phyloP scores from a whole-genome alignment of 2,797 vertebrate species.

The Macropus fuliginosus region DNA sequence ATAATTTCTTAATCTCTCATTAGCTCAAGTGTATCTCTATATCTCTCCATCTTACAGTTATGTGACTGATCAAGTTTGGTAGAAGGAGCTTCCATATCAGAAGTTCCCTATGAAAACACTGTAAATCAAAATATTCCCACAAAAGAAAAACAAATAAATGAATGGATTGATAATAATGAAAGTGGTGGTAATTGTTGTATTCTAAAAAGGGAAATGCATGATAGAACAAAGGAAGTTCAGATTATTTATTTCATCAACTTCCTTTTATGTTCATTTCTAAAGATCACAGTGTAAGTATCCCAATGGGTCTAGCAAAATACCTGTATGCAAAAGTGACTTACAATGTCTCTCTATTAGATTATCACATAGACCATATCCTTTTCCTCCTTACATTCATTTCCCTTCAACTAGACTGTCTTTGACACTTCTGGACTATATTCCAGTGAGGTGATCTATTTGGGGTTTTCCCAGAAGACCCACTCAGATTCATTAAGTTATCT shows the following conservation, averaged over 20 bases:
- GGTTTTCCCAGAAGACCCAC: slow-evolving; percentile 65
- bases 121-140: not conserved
- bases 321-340: slow-evolving; percentile 38
- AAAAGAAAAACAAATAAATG: not conserved
- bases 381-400: not conserved
- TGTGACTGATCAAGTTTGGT: not conserved
- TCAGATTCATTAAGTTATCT: slow-evolving; percentile 66
- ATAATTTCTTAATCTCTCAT: not conserved
- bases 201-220: slow-evolving; percentile 26
- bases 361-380: not conserved
- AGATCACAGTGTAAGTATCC: slow-evolving; percentile 18
- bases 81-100: not conserved
- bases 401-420: slow-evolving; percentile 43
- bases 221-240: not conserved
- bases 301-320: slow-evolving; percentile 17
- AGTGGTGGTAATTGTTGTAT: not conserved
- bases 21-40: not conserved
- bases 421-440: slow-evolving; percentile 31
- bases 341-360: slow-evolving; percentile 28
- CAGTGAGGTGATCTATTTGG: slow-evolving; percentile 51
- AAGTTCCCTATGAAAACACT: not conserved
- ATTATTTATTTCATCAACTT: not conserved
- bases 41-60: not conserved
- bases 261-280: slow-evolving; percentile 20
- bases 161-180: not conserved